These are phyloP conservation scores for Agrotis segetum DNA, from an alignment of 2,888 invertebrate species.

Conservation along the genomic window DNA sequence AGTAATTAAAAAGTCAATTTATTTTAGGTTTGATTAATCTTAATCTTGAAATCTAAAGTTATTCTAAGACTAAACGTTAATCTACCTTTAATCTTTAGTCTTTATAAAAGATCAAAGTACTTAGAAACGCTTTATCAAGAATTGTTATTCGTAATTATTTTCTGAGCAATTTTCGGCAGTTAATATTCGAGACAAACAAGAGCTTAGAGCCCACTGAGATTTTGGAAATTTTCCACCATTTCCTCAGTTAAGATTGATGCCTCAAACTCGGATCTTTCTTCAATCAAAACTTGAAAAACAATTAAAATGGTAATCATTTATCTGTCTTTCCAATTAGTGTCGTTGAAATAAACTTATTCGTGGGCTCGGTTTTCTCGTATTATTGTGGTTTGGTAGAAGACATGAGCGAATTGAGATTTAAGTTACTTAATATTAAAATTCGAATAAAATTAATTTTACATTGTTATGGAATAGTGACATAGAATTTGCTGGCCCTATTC, in stretches of 20 bases:
- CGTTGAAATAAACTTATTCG: conserved; percentile 73
- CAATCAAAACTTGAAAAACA: conserved; percentile 77
- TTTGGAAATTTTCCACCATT: conserved; percentile 33
- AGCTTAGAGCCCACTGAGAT: conserved; percentile 42
- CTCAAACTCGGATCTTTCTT: conserved; percentile 57
- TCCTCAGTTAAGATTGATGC: conserved; percentile 58
- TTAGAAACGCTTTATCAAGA: neutral
- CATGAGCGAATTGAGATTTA: neutral
- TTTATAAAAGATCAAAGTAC: conserved; percentile 13
- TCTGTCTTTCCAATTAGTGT: conserved; percentile 79
- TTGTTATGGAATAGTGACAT: too few relatives aligned
- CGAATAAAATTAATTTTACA: too few relatives aligned
- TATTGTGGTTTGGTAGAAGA: conserved; percentile 57
- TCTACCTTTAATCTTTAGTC: neutral
- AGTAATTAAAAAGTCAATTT: neutral
- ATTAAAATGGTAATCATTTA: conserved; percentile 82
- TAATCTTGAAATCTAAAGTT: neutral
- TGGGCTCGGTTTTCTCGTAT: conserved; percentile 68
- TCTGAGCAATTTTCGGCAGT: neutral
- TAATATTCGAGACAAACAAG: conserved; percentile 31
- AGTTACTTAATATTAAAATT: too few relatives aligned
- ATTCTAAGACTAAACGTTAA: neutral
- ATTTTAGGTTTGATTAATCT: neutral
- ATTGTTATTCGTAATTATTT: neutral
- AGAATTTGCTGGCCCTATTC: too few relatives aligned